Base-by-base conservation (phyloP, 2,113 vertebrate species). In the Eolophus roseicapilla region DNA sequence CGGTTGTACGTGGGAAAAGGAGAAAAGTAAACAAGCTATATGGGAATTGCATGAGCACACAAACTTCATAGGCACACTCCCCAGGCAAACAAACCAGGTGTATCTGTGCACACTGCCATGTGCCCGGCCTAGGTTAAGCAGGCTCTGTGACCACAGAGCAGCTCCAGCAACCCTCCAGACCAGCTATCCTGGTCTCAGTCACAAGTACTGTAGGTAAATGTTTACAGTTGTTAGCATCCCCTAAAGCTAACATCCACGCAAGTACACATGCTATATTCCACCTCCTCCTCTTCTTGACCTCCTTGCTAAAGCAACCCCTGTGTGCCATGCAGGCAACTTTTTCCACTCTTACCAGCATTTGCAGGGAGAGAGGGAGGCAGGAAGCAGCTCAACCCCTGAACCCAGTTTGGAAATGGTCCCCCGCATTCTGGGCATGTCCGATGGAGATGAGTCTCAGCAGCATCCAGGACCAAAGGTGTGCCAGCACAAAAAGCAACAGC, bases 11-110 rank as follows among this genome's bases (percentile, higher is more conserved):
- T 84, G 89, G 95, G 89, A 95, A 64, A 2, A 33, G 47, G 35
- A 90, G 82, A 59, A 88, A 70, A 47, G 84, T 84, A 91, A 95
- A 92, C 86, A 7, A 87, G 44, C 65, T 17, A 2, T 13, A 75
- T 1, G 25, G 29, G 71, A 90, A 93, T 33, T 4, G 2, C 57
- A 10, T 1, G 4, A 79, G 75, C 33, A 87, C 68, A 28, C 43
- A 41, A 47, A 44, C 19, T 64, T 71, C 70, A n/a, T 1, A 20
- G 31, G 28, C 44, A 59, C 0, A 1, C 5, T 80, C 41, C 68
- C 39, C 59, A 7, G 37, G n/a, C 49, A 86, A 69, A 64, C 27
- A 67, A 11, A 9, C 4, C 0, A 0, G 79, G 23, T 2, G 14
- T 9, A 39, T 16, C 71, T 29, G 39, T 12, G 59, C 57, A 47